Conservation (phyloP, 2,113 vertebrate species). For the Dissostichus mawsoni region DNA sequence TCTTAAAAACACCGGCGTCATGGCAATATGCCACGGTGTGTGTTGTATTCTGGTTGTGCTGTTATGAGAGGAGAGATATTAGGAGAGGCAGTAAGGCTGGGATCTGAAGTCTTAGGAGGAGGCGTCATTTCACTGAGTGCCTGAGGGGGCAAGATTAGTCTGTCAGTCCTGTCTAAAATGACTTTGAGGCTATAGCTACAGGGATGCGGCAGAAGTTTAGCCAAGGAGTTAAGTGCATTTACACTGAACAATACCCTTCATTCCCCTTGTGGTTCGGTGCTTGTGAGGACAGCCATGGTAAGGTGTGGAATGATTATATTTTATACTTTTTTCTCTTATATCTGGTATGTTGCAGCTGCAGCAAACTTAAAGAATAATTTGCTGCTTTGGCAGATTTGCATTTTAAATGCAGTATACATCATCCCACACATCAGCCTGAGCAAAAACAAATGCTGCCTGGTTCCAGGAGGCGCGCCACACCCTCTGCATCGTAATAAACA, state of each 20-base stretch:
- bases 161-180: conserved; percentile 72
- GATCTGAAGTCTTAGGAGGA: conserved; percentile 70
- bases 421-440: neutral
- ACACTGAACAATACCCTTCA: conserved; percentile 67
- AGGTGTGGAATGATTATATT: conserved; percentile 46
- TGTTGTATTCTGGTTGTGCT: conserved; percentile 65
- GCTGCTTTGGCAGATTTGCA: conserved; percentile 3
- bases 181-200: conserved; percentile 71
- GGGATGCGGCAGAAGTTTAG: conserved; percentile 69
- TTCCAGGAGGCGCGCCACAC: neutral
- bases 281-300: conserved; percentile 46
- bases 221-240: conserved; percentile 66
- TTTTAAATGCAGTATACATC: neutral
- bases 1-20: conserved; percentile 65
- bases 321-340: neutral
- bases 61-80: conserved; percentile 66
- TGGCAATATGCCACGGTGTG: conserved; percentile 66
- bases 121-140: conserved; percentile 75
- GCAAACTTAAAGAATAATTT: conserved; percentile 6
- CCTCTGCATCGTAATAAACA: conserved; percentile 1
- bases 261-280: conserved; percentile 58
- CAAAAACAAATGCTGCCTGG: neutral
- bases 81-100: conserved; percentile 50
- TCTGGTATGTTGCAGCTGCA: neutral
- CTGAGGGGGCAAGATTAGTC: conserved; percentile 73